A percentile compares a stretch with the other conserved stretches of the same genome.
These are phyloP conservation scores for Cherax quadricarinatus DNA, from an alignment of 1,140 invertebrate genomes.

Conservation along the genomic window DNA sequence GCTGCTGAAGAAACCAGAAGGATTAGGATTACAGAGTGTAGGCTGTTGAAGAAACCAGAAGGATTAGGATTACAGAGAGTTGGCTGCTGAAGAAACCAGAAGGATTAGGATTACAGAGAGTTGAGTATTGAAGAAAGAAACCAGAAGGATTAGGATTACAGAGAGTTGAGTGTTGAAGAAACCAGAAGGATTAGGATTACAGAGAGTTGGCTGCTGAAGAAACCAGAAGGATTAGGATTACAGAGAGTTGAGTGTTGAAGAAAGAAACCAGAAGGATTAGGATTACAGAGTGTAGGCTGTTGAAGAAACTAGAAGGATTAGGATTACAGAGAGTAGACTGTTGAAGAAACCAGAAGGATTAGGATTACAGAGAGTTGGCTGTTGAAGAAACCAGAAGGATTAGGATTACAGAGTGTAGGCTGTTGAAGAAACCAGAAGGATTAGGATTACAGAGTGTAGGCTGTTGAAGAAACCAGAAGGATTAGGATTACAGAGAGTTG, in stretches of 20 bases:
- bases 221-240: neutral
- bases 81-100: no score
- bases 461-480: slow-evolving; percentile 80
- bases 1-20: no score
- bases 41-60: no score
- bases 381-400: slow-evolving; percentile 76
- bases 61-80: no score
- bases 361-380: slow-evolving; percentile 88
- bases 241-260: slow-evolving; percentile 86
- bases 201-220: slow-evolving; percentile 86
- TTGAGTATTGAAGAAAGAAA: slow-evolving; percentile 84
- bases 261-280: neutral
- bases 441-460: slow-evolving; percentile 84
- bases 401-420: slow-evolving; percentile 85
- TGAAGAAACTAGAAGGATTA: slow-evolving; percentile 75
- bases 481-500: slow-evolving; percentile 83
- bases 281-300: slow-evolving; percentile 89
- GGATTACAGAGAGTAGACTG: slow-evolving; percentile 89
- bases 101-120: slow-evolving; percentile 79
- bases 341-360: slow-evolving; percentile 75
- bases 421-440: slow-evolving; percentile 78
- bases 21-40: no score
- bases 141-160: slow-evolving; percentile 76
- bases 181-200: neutral
- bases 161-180: slow-evolving; percentile 85